A percentile compares a stretch with the other conserved stretches of the same genome.
Evolutionary conservation across 2,888 invertebrate species (phyloP).

Genomic region (Meteorus colon): DNA sequence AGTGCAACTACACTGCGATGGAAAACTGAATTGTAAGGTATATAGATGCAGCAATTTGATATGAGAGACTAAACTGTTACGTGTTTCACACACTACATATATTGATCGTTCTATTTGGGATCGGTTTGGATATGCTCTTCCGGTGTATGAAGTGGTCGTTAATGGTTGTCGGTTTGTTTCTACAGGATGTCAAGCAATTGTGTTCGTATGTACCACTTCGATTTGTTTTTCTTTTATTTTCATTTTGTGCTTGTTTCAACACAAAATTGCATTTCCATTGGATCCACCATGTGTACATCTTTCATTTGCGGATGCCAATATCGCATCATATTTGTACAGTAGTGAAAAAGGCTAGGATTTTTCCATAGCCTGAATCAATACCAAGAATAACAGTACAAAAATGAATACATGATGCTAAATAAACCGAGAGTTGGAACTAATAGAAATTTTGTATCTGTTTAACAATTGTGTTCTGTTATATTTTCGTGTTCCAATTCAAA

Average conservation of each 20-base stretch:
- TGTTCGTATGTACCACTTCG: not conserved
- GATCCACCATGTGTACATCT: not conserved
- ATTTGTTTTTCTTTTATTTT: not conserved
- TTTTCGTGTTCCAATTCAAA: too few species aligned
- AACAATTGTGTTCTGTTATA: too few species aligned
- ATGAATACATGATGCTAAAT: not conserved
- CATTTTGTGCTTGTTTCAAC: not conserved
- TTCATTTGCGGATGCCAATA: not conserved
- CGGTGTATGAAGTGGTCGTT: not conserved
- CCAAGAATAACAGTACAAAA: not conserved
- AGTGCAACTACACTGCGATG: constrained; percentile 54
- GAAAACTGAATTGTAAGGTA: constrained; percentile 53
- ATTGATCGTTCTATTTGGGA: not conserved
- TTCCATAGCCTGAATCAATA: not conserved
- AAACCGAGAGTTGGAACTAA: too few species aligned
- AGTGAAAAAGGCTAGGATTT: not conserved
- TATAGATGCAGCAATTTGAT: constrained; percentile 29
- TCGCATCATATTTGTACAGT: constrained; percentile 20
- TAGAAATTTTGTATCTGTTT: too few species aligned
- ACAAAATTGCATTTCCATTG: not conserved
- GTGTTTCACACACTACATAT: not conserved
- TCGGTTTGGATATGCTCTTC: constrained; percentile 4
- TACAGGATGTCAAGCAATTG: not conserved
- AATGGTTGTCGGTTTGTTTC: not conserved
- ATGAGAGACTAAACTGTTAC: not conserved